These are phyloP conservation scores for Electrona antarctica DNA, from an alignment of 2,113 vertebrate species.

Conservation along the genomic window DNA sequence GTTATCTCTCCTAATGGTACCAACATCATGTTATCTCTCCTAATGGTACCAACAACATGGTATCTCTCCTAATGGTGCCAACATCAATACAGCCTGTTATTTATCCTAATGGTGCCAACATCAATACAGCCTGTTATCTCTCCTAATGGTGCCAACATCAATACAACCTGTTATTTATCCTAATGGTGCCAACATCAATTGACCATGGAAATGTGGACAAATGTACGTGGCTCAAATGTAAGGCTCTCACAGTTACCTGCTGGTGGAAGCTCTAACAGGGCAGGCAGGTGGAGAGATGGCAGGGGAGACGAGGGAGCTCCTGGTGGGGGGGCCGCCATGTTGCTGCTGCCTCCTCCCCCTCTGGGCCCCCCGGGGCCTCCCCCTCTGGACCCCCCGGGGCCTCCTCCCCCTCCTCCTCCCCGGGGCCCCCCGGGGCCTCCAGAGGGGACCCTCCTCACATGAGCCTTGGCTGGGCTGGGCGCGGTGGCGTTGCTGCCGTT, in stretches of 20 bases:
- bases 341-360: constrained; percentile 15
- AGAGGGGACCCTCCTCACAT: constrained; percentile 45
- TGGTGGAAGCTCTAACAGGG: constrained; percentile 81
- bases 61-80: too few species aligned
- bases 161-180: too few species aligned
- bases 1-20: too few species aligned
- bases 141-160: too few species aligned
- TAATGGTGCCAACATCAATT: too few species aligned
- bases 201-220: too few species aligned
- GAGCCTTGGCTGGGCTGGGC: constrained; percentile 47
- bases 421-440: background rate
- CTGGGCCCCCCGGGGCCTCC: background rate
- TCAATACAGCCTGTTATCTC: too few species aligned
- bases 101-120: too few species aligned
- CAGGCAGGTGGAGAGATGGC: constrained; percentile 75
- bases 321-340: constrained; percentile 1
- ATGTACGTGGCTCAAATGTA: too few species aligned
- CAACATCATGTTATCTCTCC: too few species aligned
- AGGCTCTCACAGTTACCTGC: constrained; percentile 48
- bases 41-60: too few species aligned
- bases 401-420: constrained; percentile 22
- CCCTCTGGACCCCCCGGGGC: background rate
- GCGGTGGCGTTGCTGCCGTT: constrained; percentile 22
- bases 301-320: constrained; percentile 38
- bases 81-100: too few species aligned